Base-by-base conservation (phyloP, 35 echinoderm and acorn worm genomes). In the Anneissia japonica region DNA sequence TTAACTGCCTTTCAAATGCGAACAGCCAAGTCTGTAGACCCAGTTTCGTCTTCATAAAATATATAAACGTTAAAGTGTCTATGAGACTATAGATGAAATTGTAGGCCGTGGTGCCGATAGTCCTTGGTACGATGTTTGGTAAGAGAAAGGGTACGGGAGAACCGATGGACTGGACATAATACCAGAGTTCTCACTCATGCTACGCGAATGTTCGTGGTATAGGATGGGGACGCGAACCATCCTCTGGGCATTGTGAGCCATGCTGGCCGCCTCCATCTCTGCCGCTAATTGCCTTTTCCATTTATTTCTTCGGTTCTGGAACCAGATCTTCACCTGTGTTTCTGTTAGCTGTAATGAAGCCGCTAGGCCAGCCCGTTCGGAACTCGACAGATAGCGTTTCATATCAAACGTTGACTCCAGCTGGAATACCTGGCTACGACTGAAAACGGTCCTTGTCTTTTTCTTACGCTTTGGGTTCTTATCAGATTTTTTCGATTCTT, bases 251-350 rank as follows among this genome's bases (percentile, higher is more conserved):
- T 93, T 92, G 76, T 99, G 96, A 3, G 96, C 96, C 82, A 94
- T 91, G 28, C 94, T 99, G 13, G 96, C 96, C 14, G 96, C 92
- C 46, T 99, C 96, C 9, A 99, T 83, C 77, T 99, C 96, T 26
- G 96, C 96, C 0, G 96, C 96, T 89, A 99, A 86, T 76, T 99
- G 96, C 39, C 96, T 74, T 45, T 99, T 99, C 96, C 96, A 99
- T 37, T 99, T 99, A 72, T 99, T 99, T 5, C 96, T 89, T 34
- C 96, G 73, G 36, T 99, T 99, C 32, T 99, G 96, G 75, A 99
- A 99, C 96, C 96, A 99, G 34, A 99, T 99, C 85, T 99, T 99
- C 0, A 99, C 96, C 46, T 99, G 96, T 14, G 96, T 99, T 55
- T 99, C 96, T 34, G 96, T 99, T 10, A 99, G 86, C 23, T 99